These are phyloP conservation scores for Clivina fossor DNA, from an alignment of 2,888 invertebrate species.

Conservation along the genomic window DNA sequence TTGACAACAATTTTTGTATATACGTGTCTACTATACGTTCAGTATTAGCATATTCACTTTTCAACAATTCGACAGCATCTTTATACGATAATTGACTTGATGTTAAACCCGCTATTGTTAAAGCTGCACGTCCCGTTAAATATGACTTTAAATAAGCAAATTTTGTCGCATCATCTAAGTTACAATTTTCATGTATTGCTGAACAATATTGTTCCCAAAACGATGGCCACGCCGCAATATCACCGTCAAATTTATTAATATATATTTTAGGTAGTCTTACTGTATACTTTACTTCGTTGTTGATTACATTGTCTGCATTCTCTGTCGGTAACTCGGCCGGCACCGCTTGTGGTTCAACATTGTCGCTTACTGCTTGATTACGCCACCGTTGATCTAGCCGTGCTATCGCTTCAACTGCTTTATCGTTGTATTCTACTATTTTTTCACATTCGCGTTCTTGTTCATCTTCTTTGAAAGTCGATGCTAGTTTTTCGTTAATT, in stretches of 20 bases:
- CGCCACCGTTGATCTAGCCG: too few relatives aligned
- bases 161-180: slow-evolving; percentile 1
- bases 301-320: too few relatives aligned
- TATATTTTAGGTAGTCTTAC: background rate
- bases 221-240: slow-evolving; percentile 4
- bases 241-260: slow-evolving; percentile 7
- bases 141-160: slow-evolving; percentile 7
- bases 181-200: background rate
- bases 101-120: background rate
- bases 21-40: slow-evolving; percentile 1
- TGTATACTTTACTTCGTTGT: too few relatives aligned
- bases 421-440: too few relatives aligned
- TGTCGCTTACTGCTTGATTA: too few relatives aligned
- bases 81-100: slow-evolving; percentile 4
- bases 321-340: too few relatives aligned
- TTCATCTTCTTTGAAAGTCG: too few relatives aligned
- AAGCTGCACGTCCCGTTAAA: background rate
- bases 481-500: too few relatives aligned
- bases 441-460: too few relatives aligned
- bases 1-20: background rate
- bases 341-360: too few relatives aligned
- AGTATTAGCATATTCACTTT: background rate
- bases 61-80: slow-evolving; percentile 7
- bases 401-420: too few relatives aligned
- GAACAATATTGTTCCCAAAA: slow-evolving; percentile 4